Evolutionary conservation across 2,888 invertebrate genomes (phyloP).

Genomic region (Eupsilia transversa): DNA sequence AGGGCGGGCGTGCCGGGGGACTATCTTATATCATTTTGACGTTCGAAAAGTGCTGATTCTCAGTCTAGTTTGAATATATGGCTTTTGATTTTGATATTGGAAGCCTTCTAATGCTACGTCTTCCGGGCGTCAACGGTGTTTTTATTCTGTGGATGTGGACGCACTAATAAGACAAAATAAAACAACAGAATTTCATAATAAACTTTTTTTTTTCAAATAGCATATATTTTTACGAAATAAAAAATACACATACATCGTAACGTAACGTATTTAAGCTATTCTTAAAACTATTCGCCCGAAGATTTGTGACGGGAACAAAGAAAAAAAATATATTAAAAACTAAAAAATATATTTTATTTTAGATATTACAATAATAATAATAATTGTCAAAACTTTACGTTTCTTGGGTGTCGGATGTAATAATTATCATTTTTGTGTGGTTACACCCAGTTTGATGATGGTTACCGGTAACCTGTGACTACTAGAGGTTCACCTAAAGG

Average conservation of each 20-base stretch:
- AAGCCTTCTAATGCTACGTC: background rate
- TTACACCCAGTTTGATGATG: background rate
- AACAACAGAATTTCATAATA: conserved; percentile 79
- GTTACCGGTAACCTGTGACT: conserved; percentile 12
- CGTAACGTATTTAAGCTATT: conserved; percentile 81
- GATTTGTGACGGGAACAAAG: conserved; percentile 70
- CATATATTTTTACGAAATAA: conserved; percentile 87
- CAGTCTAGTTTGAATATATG: no score
- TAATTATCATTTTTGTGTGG: conserved; percentile 19
- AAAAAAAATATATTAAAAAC: conserved; percentile 62
- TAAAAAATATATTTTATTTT: conserved; percentile 64
- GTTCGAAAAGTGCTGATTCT: no score
- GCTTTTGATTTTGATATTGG: no score
- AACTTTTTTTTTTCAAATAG: conserved; percentile 83
- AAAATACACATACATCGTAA: conserved; percentile 85
- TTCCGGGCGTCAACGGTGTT: background rate
- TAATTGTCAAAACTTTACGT: conserved; percentile 55
- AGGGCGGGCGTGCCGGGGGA: no score
- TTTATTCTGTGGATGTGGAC: background rate
- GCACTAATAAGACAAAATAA: conserved; percentile 68
- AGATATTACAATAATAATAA: conserved; percentile 57
- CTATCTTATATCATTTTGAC: no score
- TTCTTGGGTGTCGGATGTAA: conserved; percentile 17
- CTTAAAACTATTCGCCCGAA: conserved; percentile 73
- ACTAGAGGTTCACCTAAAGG: background rate